Base-by-base conservation (phyloP, 2,888 invertebrate species). In the Lasioglossum calceatum region DNA sequence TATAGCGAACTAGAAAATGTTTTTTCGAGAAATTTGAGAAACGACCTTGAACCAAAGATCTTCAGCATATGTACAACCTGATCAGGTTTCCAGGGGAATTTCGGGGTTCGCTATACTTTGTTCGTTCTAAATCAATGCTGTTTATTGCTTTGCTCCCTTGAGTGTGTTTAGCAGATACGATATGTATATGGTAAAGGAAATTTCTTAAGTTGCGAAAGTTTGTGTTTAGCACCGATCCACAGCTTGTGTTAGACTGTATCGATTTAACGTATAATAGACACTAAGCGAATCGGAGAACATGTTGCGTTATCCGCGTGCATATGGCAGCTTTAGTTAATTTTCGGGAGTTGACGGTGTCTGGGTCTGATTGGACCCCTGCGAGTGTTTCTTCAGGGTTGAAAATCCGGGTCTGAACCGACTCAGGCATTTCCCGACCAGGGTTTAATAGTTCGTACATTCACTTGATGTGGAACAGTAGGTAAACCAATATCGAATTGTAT, bases 241-340 rank as follows among this genome's bases (percentile, higher is more conserved):
- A 70, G 70, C 23, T 70, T 70, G 4, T 36, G 39, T 70, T 23
- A 39, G 39, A 23, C 36, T 1, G 36, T 67, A 39, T 12, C 19
- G 39, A 39, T 23, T 70, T 70, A 67, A 67, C 16, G 19, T 67
- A 39, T 23, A 36, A 23, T 70, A 39, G 36, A 36, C 12, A 39
- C 39, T 70, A 70, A 64, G 39, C 39, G 70, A 70, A 23, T 39
- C 23, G 39, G 36, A 70, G 23, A 19, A 70, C 70, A 4, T 19
- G 8, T 67, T 67, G 19, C 39, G 67, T 70, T 39, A 36, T 70
- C 39, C 70, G 10, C 12, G 39, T 70, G 39, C 39, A 39, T 70
- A 39, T 1, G 70, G 19, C 64, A 70, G 70, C 39, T 23, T 70
- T 70, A 70, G 70, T 70, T 70, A 70, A 70, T 70, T 70, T 12